Conservation (phyloP, 2,888 invertebrate genomes). For the Allacma fusca region DNA sequence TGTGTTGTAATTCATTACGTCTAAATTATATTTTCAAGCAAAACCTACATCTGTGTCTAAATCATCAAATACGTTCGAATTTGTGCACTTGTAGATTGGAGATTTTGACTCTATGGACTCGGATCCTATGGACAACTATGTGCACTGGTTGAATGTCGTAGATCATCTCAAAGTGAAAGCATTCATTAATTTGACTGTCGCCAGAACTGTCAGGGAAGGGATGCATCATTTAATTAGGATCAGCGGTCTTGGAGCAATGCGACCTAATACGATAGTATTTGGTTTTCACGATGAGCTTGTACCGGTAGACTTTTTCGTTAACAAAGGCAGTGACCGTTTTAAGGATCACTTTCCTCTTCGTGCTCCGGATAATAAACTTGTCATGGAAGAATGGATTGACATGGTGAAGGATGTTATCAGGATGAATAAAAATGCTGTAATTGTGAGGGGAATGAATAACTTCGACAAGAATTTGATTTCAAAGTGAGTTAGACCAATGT, state of each 20-base stretch:
- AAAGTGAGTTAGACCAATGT: conserved; percentile 67
- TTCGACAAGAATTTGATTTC: conserved; percentile 81
- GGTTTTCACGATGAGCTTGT: conserved; percentile 79
- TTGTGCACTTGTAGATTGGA: conserved; percentile 51
- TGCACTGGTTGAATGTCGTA: conserved; percentile 91
- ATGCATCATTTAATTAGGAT: conserved; percentile 89
- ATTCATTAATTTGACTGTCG: conserved; percentile 92
- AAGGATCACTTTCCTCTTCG: conserved; percentile 54
- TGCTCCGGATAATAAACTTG: conserved; percentile 48
- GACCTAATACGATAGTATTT: conserved; percentile 89
- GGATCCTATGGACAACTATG: conserved; percentile 80
- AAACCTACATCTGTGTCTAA: neutral
- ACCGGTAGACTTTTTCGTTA: conserved; percentile 79
- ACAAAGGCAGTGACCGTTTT: conserved; percentile 58
- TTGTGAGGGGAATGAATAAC: conserved; percentile 89
- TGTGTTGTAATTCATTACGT: neutral
- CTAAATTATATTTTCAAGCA: neutral
- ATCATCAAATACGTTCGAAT: neutral
- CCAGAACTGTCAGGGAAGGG: conserved; percentile 84
- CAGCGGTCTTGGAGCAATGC: conserved; percentile 98
- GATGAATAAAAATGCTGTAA: conserved; percentile 92
- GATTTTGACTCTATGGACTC: conserved; percentile 66
- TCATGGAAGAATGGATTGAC: conserved; percentile 75
- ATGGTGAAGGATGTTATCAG: conserved; percentile 87
- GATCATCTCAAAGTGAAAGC: conserved; percentile 95